Conservation (phyloP, 2,113 vertebrate genomes). For the Empidonax traillii region DNA sequence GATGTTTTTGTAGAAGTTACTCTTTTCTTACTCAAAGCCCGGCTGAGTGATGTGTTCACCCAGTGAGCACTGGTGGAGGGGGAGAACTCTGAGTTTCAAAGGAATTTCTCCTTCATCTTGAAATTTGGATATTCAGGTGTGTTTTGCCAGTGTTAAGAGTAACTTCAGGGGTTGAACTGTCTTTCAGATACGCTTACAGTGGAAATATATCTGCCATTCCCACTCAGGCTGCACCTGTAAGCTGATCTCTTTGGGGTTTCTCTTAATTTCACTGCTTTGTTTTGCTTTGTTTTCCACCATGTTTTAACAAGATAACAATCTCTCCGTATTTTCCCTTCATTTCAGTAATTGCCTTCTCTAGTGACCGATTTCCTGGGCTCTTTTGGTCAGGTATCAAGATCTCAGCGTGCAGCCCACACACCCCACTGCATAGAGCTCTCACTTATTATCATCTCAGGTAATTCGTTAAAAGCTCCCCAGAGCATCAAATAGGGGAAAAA, state of each 20-base stretch:
- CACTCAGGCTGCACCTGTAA: constrained; percentile 17
- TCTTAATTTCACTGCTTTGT: neutral
- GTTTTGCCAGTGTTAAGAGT: neutral
- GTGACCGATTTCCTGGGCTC: constrained; percentile 18
- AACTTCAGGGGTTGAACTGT: neutral
- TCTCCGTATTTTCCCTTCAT: neutral
- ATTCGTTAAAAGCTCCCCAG: neutral
- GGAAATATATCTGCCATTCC: neutral
- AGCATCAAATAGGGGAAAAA: neutral
- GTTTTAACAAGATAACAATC: constrained; percentile 48
- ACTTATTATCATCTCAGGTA: neutral
- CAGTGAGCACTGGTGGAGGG: neutral
- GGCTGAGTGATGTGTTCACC: neutral
- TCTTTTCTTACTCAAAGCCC: neutral
- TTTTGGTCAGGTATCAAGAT: neutral
- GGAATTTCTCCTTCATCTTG: neutral
- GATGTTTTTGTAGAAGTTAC: neutral
- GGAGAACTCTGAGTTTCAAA: neutral
- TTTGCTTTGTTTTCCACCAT: constrained; percentile 30
- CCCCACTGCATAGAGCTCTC: neutral
- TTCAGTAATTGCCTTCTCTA: constrained; percentile 35
- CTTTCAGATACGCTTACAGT: neutral
- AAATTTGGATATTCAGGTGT: neutral
- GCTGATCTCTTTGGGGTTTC: neutral
- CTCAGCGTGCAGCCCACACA: neutral